Base-by-base conservation (phyloP, 2,888 invertebrate genomes). In the Caenorhabditis sp. region DNA sequence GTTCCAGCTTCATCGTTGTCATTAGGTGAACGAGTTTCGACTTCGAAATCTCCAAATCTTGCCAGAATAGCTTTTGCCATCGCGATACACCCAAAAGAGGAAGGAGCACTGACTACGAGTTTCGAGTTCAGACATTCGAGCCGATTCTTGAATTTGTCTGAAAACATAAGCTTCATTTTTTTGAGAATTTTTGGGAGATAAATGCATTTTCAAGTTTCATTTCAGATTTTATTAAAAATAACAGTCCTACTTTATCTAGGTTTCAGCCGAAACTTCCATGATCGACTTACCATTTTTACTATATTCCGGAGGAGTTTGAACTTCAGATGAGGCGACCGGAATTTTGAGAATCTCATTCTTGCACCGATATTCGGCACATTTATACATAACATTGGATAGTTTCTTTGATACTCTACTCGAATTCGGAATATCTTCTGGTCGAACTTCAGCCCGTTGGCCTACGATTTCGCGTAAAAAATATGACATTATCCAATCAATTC, bases 81-180 rank as follows among this genome's bases (percentile, higher is more conserved):
- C 0, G 81, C 81, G 19, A 79, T 69, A 21, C 78, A 72, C 0
- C 81, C 83, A 57, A 83, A 83, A 5, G 77, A 66, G 5, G 84
- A 83, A 0, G 83, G 83, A 0, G 82, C 67, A 19, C 83, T 83
- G 23, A 82, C 82, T 10, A 84, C 79, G 24, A 69, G 71, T 54
- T 69, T 71, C 6, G 76, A 67, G 27, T 69, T 67, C 0, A 75
- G 66, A 23, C 68, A 63, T 21, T 73, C 73, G 8, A 36, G 37
- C 4, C 17, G 17, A 14, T 58, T 31, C 26, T 24, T 17, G 19
- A 69, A 51, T 65, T 65, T 50, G 58, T 77, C 67, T 57, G 58
- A 21, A 19, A 51, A 51, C 19, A 51, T 3, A 17, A 49, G 58
- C 21, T 36, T 12, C 2, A 31, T n/a, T 24, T 31, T 55, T 50